Conservation (phyloP, 2,888 invertebrate species). For the Smittia sp. region DNA sequence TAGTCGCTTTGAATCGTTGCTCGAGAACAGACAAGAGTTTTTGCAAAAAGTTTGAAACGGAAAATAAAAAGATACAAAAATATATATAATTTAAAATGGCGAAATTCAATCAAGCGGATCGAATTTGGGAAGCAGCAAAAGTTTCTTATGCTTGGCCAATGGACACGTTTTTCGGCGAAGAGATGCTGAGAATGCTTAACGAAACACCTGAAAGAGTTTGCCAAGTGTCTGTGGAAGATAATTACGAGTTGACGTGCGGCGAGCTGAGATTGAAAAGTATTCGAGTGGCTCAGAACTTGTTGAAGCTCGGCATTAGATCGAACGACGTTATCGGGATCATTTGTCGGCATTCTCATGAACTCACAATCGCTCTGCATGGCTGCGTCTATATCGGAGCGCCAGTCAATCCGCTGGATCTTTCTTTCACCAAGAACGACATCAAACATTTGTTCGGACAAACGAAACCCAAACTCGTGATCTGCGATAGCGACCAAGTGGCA, state of each 20-base stretch:
- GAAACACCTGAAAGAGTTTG: neutral
- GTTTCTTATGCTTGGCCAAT: neutral
- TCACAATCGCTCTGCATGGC: constrained; percentile 46
- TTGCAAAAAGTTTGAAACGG: too few species aligned
- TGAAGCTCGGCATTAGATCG: constrained; percentile 42
- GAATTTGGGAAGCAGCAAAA: neutral
- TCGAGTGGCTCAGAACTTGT: constrained; percentile 41
- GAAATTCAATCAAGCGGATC: neutral
- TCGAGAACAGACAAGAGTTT: too few species aligned
- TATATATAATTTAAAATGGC: too few species aligned
- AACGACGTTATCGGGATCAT: constrained; percentile 47
- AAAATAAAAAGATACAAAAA: too few species aligned
- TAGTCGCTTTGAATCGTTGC: too few species aligned
- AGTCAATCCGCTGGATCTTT: constrained; percentile 47
- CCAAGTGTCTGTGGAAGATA: constrained; percentile 34
- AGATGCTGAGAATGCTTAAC: neutral
- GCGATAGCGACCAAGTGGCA: neutral
- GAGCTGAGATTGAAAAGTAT: constrained; percentile 28
- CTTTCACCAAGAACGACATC: constrained; percentile 26
- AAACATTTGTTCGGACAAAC: constrained; percentile 19
- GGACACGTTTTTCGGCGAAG: neutral
- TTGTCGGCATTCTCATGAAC: constrained; percentile 48
- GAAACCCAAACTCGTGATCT: constrained; percentile 16
- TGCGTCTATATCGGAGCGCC: constrained; percentile 48
- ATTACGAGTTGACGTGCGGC: constrained; percentile 19